These are phyloP conservation scores for Halictus rubicundus DNA, from an alignment of 1,140 invertebrate species.

Conservation along the genomic window DNA sequence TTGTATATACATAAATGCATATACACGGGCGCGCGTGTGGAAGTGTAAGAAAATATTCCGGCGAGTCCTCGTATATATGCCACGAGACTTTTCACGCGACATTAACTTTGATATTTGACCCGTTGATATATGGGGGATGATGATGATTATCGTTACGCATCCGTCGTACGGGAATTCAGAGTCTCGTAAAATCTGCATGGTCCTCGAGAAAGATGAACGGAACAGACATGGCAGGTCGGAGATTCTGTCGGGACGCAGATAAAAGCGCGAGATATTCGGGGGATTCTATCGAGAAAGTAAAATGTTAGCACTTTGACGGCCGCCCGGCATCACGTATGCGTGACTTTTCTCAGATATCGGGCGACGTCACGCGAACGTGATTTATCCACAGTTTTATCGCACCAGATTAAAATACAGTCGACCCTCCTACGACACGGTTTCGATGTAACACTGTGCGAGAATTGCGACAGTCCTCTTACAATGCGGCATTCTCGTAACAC, in stretches of 20 bases:
- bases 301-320: too few relatives aligned
- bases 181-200: neutral
- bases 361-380: too few relatives aligned
- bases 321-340: too few relatives aligned
- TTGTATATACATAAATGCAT: neutral
- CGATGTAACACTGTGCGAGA: too few relatives aligned
- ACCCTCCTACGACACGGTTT: too few relatives aligned
- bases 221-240: neutral
- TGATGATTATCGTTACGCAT: slow-evolving; percentile 12
- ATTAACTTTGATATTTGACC: slow-evolving; percentile 34
- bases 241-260: neutral
- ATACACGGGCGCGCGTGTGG: too few relatives aligned
- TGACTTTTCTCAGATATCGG: too few relatives aligned
- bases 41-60: slow-evolving; percentile 27
- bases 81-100: slow-evolving; percentile 31
- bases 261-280: neutral
- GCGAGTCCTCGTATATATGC: slow-evolving; percentile 31
- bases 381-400: too few relatives aligned
- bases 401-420: too few relatives aligned
- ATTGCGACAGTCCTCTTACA: too few relatives aligned
- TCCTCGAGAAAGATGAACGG: neutral
- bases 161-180: neutral
- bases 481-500: too few relatives aligned
- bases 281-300: too few relatives aligned
- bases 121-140: slow-evolving; percentile 8